Conservation (phyloP, 2,113 vertebrate species). For the Ailuropoda melanoleuca region DNA sequence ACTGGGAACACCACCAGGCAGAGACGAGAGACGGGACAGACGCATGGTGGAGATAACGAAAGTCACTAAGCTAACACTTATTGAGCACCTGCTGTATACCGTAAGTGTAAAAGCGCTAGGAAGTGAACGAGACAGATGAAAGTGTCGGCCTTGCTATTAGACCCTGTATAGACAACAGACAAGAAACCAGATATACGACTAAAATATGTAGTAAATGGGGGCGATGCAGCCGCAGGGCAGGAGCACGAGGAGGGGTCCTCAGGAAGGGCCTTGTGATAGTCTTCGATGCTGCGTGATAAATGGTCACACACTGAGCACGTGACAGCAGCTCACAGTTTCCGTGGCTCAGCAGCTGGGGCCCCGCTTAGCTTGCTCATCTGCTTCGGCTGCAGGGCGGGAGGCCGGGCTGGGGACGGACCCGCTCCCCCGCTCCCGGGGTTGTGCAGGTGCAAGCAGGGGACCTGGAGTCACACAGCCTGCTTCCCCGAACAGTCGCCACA, state of each 20-base stretch:
- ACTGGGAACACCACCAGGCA: too few relatives aligned
- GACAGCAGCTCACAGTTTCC: neutral
- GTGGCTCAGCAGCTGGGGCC: neutral
- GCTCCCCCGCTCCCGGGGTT: accelerated
- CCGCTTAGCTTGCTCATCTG: neutral
- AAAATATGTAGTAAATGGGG: neutral
- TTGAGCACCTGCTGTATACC: neutral
- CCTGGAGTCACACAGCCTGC: neutral
- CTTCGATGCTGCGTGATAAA: neutral
- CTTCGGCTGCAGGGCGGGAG: neutral
- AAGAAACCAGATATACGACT: neutral
- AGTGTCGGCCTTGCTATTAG: neutral
- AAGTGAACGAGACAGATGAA: neutral
- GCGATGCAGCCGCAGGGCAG: neutral
- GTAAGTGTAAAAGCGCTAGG: neutral
- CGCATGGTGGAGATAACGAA: neutral
- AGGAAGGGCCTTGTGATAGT: neutral
- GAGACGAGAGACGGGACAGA: neutral
- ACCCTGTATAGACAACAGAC: neutral
- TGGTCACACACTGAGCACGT: accelerated
- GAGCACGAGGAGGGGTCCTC: neutral
- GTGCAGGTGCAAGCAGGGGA: neutral
- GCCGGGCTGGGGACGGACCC: neutral
- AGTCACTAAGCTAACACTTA: neutral
- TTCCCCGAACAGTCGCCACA: neutral